Base-by-base conservation (phyloP, 1,140 invertebrate genomes). In the Papilio polyxenes region DNA sequence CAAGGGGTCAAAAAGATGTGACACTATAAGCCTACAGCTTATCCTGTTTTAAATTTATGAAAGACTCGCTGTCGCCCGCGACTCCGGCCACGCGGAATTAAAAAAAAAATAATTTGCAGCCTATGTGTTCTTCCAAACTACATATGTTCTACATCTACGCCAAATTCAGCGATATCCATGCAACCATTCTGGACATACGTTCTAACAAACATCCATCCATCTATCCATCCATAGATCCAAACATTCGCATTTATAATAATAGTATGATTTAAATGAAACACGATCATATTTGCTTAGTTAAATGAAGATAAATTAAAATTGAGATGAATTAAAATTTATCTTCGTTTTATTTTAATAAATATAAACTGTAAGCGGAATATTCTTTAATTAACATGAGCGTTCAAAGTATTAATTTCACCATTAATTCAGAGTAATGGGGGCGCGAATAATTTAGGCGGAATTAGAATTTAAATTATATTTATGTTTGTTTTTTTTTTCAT, bases 341-440 rank as follows among this genome's bases (percentile, higher is more conserved):
- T 72, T 72, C 65, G 37, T 72, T 72, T 72, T 40, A 72, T 72
- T 72, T 72, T 72, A 72, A 72, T 72, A 72, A 72, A 72, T 72
- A 72, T 72, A 80, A 83, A 82, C 81, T 83, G 81, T 56, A 82
- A 59, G 80, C 74, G 72, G 72, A 80, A 83, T 65, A 81, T 87
- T 87, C 86, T 87, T 40, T 92, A 92, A 94, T 93, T 92, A 92
- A 93, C 90, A 91, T 86, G 87, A 89, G 85, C 92, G 88, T 89
- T 89, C 87, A 93, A 93, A 94, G 92, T 94, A 94, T 94, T 93
- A 93, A 92, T 93, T 94, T 93, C 91, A 89, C 89, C 91, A 92
- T 93, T 93, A 93, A 93, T 92, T 92, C 89, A 92, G 91, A 93
- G 83, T 94, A 93, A 94, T 93, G 92, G 90, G 91, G 85, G 85